Evolutionary conservation across 2,113 vertebrate genomes (phyloP).

Genomic region (Atherinomorus stipes): DNA sequence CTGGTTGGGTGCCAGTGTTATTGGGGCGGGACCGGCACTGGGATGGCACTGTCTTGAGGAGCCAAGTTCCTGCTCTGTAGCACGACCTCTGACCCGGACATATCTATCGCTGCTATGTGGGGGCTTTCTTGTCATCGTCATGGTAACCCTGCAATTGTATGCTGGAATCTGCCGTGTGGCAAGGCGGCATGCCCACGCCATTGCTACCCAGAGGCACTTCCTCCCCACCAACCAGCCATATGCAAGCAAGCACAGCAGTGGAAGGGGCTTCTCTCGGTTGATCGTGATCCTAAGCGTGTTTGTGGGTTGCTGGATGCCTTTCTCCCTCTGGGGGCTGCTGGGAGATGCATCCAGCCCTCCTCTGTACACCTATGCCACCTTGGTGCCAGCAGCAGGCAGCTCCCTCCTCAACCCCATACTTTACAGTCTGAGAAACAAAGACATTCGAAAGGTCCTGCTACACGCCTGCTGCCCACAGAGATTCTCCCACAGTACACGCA

Average conservation of each 20-base stretch:
- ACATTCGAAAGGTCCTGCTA: constrained; percentile 92
- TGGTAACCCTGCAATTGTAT: constrained; percentile 90
- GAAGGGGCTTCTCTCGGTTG: constrained; percentile 79
- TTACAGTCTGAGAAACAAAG: constrained; percentile 94
- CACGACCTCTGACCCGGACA: constrained; percentile 87
- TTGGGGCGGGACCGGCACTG: constrained; percentile 88
- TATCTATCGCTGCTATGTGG: constrained; percentile 89
- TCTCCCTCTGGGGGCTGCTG: constrained; percentile 91
- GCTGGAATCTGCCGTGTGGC: constrained; percentile 91
- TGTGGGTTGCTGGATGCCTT: constrained; percentile 94
- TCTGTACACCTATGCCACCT: constrained; percentile 89
- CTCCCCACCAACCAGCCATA: constrained; percentile 86
- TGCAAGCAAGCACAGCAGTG: constrained; percentile 75
- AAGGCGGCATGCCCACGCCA: constrained; percentile 92
- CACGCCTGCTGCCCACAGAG: constrained; percentile 86
- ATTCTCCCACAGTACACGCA: constrained; percentile 77
- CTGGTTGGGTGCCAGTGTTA: constrained; percentile 86
- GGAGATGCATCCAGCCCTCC: constrained; percentile 86
- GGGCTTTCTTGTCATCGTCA: constrained; percentile 88
- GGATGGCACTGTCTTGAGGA: constrained; percentile 94
- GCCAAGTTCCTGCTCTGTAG: constrained; percentile 83
- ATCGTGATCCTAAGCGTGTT: constrained; percentile 91
- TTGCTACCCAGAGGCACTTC: constrained; percentile 93
- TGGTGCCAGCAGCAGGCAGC: constrained; percentile 92
- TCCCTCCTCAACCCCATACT: constrained; percentile 95